Percentiles rank a stretch among this genome's conserved stretches.
These are phyloP conservation scores for Prosopocoilus inquinatus DNA, from an alignment of 2,888 invertebrate species.

Conservation along the genomic window DNA sequence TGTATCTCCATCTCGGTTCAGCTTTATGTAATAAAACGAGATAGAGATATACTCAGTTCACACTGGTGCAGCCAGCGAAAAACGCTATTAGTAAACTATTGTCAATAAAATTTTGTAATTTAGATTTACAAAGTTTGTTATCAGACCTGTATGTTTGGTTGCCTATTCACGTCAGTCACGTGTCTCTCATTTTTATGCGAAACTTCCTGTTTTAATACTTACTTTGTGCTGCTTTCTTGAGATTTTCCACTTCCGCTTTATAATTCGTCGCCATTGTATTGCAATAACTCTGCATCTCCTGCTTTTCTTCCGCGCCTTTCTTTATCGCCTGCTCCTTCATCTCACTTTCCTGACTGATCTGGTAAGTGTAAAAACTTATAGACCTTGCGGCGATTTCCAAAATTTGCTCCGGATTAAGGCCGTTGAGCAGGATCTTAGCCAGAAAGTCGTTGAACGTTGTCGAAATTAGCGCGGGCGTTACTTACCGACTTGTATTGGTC, in stretches of 20 bases:
- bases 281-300: slow-evolving; percentile 19
- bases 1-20: too few species aligned
- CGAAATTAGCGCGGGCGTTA: not conserved
- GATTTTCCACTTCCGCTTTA: slow-evolving; percentile 21
- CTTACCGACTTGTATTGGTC: slow-evolving; percentile 58
- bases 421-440: slow-evolving; percentile 41
- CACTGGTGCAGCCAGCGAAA: too few species aligned
- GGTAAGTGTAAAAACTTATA: slow-evolving; percentile 38
- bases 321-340: slow-evolving; percentile 23
- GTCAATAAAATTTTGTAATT: not conserved
- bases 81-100: not conserved
- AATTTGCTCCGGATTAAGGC: slow-evolving; percentile 55
- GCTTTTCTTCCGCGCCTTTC: slow-evolving; percentile 19
- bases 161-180: not conserved
- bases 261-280: slow-evolving; percentile 17
- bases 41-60: too few species aligned
- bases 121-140: not conserved
- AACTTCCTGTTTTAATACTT: not conserved
- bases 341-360: slow-evolving; percentile 24
- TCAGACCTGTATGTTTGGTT: not conserved
- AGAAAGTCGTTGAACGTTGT: too few species aligned
- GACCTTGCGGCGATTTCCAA: slow-evolving; percentile 59
- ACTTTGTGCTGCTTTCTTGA: slow-evolving; percentile 11
- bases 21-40: too few species aligned
- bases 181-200: not conserved